These are phyloP conservation scores for Glareola pratincola DNA, from an alignment of 2,113 vertebrate species.

Conservation along the genomic window DNA sequence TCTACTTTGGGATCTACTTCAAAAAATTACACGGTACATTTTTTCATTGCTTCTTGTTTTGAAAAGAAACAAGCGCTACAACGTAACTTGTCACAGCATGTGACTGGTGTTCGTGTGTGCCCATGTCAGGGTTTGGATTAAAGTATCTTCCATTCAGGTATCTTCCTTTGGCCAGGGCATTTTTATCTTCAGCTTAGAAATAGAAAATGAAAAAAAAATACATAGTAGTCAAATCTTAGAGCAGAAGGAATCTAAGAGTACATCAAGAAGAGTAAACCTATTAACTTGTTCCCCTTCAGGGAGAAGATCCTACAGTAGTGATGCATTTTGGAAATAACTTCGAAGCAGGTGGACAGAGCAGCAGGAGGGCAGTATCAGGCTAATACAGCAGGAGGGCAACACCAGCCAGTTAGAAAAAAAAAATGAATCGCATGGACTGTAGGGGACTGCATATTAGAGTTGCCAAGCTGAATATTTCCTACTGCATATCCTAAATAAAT, in stretches of 20 bases:
- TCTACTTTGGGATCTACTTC: not conserved
- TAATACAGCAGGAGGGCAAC: constrained; percentile 46
- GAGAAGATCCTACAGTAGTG: constrained; percentile 30
- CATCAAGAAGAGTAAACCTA: constrained; percentile 63
- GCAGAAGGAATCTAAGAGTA: constrained; percentile 34
- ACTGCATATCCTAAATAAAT: constrained; percentile 55
- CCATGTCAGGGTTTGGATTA: not conserved
- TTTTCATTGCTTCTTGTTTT: constrained; percentile 30
- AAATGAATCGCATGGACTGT: constrained; percentile 46
- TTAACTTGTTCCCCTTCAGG: constrained; percentile 59
- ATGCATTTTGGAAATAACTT: constrained; percentile 71
- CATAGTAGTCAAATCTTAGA: constrained; percentile 25
- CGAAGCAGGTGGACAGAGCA: constrained; percentile 73
- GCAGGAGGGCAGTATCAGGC: constrained; percentile 47
- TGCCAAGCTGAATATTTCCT: constrained; percentile 59
- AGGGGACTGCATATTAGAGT: constrained; percentile 61
- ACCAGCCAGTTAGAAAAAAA: constrained; percentile 43
- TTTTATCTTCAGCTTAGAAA: constrained; percentile 43
- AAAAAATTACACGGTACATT: constrained; percentile 28
- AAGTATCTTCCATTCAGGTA: not conserved
- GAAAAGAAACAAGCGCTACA: constrained; percentile 10
- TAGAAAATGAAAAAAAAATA: not conserved
- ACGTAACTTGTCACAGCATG: not conserved
- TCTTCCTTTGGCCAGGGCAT: not conserved
- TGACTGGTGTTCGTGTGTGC: not conserved